A percentile compares a stretch with the other conserved stretches of the same genome.
These are phyloP conservation scores for Hypocryptadius cinnamomeus DNA, from an alignment of 2,113 vertebrate species.

Conservation along the genomic window DNA sequence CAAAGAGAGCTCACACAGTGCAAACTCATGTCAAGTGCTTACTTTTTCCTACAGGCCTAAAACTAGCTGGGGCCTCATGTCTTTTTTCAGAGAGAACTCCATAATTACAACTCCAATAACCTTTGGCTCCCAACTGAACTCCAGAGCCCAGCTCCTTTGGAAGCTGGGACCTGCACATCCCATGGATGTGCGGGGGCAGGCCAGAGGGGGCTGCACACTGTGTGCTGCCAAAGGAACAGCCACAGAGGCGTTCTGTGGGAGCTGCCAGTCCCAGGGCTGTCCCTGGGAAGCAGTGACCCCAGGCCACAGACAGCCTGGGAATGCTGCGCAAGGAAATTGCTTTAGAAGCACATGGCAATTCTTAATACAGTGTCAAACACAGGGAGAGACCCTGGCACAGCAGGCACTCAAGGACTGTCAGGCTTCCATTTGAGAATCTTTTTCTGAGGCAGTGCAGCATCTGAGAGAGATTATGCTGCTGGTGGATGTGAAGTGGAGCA, in stretches of 20 bases:
- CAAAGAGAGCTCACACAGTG: not conserved
- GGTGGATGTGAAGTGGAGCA: not conserved
- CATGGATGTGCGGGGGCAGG: not conserved
- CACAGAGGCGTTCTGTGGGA: not conserved
- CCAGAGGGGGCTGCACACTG: fast-evolving
- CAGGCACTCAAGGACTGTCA: not conserved
- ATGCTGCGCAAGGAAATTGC: not conserved
- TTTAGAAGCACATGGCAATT: not conserved
- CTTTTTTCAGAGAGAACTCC: not conserved
- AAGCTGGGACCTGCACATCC: not conserved
- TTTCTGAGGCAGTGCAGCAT: not conserved
- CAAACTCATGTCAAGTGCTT: not conserved
- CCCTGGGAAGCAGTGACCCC: not conserved
- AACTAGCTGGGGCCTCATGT: not conserved
- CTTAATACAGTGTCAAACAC: not conserved
- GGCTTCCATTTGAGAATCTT: not conserved
- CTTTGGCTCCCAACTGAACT: not conserved
- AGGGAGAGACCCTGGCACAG: not conserved
- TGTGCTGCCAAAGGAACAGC: not conserved
- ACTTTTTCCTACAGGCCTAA: not conserved
- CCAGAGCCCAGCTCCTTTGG: not conserved
- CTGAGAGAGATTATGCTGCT: not conserved
- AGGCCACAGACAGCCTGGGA: not conserved
- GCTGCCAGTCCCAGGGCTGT: not conserved
- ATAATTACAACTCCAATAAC: not conserved